A percentile compares a stretch with the other conserved stretches of the same genome.
phyloP scores from a whole-genome alignment of 2,113 vertebrate genomes.

The Laticauda laticaudata region DNA sequence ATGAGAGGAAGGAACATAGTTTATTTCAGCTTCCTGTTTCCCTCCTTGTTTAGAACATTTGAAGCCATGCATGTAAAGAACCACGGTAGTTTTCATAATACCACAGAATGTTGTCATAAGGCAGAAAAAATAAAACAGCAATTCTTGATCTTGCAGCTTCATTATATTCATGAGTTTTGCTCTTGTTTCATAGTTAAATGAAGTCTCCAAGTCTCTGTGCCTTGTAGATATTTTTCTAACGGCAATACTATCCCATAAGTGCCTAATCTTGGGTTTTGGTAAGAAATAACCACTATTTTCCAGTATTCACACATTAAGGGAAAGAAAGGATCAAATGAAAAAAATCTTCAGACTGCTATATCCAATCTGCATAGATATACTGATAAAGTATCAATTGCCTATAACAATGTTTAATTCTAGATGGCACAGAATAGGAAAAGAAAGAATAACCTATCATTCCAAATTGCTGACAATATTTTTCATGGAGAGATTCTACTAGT shows the following conservation, averaged over 20 bases:
- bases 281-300: neutral
- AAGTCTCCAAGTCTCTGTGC: neutral
- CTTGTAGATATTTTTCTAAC: neutral
- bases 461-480: conserved; percentile 62
- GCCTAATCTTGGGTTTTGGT: neutral
- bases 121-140: neutral
- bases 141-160: neutral
- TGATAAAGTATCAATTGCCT: conserved; percentile 57
- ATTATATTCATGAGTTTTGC: neutral
- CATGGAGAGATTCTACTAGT: conserved; percentile 59
- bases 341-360: conserved; percentile 16
- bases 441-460: conserved; percentile 51
- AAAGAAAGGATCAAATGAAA: neutral
- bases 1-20: neutral
- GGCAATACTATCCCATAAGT: neutral
- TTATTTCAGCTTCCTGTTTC: neutral
- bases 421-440: conserved; percentile 48
- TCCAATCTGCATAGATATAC: conserved; percentile 18
- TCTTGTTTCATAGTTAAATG: neutral
- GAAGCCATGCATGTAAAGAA: neutral
- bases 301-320: no score
- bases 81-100: neutral
- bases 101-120: neutral
- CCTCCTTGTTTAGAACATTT: neutral
- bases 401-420: conserved; percentile 39